Evolutionary conservation across 1,140 invertebrate genomes (phyloP).

Genomic region (Drosophila nikananu): DNA sequence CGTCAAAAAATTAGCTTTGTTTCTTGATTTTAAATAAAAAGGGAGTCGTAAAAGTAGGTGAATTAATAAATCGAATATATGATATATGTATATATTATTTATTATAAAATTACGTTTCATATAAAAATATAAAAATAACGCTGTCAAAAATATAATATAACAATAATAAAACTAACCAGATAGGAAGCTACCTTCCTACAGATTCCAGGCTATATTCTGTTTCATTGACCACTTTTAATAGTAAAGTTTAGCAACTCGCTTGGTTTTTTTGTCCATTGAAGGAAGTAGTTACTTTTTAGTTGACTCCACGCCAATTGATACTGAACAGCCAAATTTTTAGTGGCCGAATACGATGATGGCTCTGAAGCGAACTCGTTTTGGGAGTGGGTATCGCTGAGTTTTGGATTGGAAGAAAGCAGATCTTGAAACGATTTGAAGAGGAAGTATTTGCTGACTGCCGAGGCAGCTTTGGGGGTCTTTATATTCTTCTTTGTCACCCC

Average conservation of each 20-base stretch:
- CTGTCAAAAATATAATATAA: too few relatives aligned
- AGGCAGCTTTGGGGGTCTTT: constrained; percentile 86
- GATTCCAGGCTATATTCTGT: neutral
- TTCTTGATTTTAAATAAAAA: too few relatives aligned
- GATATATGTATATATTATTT: too few relatives aligned
- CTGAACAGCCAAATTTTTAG: constrained; percentile 85
- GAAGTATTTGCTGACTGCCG: constrained; percentile 89
- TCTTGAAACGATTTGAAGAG: constrained; percentile 87
- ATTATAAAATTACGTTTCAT: too few relatives aligned
- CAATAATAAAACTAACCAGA: too few relatives aligned
- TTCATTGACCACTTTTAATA: neutral
- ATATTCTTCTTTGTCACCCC: constrained; percentile 92
- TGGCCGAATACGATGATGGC: constrained; percentile 85
- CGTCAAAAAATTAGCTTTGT: too few relatives aligned
- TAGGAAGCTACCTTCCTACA: too few relatives aligned
- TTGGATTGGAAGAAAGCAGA: constrained; percentile 79
- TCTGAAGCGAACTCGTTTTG: constrained; percentile 50
- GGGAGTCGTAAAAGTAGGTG: too few relatives aligned
- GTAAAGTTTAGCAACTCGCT: constrained; percentile 84
- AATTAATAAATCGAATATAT: too few relatives aligned
- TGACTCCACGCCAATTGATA: constrained; percentile 86
- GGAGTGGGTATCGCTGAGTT: constrained; percentile 68
- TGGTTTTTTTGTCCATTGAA: constrained; percentile 87
- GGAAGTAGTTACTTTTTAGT: constrained; percentile 86
- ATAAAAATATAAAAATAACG: too few relatives aligned